A percentile compares a stretch with the other conserved stretches of the same genome.
Evolutionary conservation across 2,113 vertebrate genomes (phyloP).

Genomic region (Arenaria interpres): DNA sequence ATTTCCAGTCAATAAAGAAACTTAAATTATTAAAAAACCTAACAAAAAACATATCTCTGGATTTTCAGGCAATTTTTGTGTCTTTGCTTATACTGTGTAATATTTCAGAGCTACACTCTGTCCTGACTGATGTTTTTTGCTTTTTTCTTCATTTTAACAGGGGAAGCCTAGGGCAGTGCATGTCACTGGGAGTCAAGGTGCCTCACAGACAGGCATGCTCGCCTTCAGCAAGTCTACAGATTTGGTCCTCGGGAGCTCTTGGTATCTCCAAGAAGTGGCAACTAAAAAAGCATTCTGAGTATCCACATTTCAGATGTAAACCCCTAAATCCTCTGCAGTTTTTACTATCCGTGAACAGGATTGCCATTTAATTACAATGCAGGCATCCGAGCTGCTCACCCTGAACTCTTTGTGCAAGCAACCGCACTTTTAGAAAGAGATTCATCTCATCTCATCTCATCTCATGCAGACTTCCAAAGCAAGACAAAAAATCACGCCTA

Average conservation of each 20-base stretch:
- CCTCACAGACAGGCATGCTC: constrained; percentile 41
- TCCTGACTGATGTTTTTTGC: constrained; percentile 32
- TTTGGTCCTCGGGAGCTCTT: neutral
- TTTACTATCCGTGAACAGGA: neutral
- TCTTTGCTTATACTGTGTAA: neutral
- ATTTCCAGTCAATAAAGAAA: neutral
- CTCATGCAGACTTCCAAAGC: neutral
- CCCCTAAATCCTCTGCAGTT: neutral
- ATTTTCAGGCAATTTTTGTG: neutral
- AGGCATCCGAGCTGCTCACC: neutral
- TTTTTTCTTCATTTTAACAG: constrained; percentile 19
- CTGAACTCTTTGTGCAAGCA: neutral
- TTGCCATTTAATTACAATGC: neutral
- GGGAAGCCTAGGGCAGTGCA: constrained; percentile 52
- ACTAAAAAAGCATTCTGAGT: neutral
- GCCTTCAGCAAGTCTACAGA: constrained; percentile 60
- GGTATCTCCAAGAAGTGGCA: constrained; percentile 6
- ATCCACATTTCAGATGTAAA: neutral
- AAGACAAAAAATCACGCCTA: neutral
- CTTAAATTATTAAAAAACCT: neutral
- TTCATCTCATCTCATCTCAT: neutral
- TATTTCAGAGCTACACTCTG: constrained; percentile 20
- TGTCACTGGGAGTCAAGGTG: constrained; percentile 65
- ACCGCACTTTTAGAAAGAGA: neutral
- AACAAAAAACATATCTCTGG: neutral